phyloP scores from a whole-genome alignment of 1,140 invertebrate genomes.

The Bacillus rossius region DNA sequence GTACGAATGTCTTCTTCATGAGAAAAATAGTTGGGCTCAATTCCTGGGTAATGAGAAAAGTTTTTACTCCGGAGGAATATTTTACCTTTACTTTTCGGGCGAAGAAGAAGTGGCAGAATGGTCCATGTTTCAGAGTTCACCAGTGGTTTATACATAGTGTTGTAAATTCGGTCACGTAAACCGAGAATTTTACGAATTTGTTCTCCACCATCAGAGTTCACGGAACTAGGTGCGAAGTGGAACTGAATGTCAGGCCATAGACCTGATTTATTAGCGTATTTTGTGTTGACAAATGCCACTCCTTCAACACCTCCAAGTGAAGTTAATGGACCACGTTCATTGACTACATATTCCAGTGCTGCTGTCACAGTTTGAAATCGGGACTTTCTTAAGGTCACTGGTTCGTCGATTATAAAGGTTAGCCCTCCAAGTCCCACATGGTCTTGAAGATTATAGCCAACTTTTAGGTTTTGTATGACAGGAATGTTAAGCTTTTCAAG shows the following conservation, averaged over 20 bases:
- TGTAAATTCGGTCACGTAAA: slow-evolving; percentile 71
- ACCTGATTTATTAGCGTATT: slow-evolving; percentile 63
- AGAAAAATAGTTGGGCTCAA: slow-evolving; percentile 89
- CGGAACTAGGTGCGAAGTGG: slow-evolving; percentile 74
- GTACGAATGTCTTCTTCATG: slow-evolving; percentile 69
- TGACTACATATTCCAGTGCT: slow-evolving; percentile 73
- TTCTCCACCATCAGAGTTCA: slow-evolving; percentile 73
- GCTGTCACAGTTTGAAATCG: slow-evolving; percentile 71
- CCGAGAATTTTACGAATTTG: slow-evolving; percentile 69
- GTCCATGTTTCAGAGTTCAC: slow-evolving; percentile 75
- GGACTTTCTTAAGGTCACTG: slow-evolving; percentile 68
- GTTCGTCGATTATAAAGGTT: slow-evolving; percentile 74
- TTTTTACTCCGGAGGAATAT: slow-evolving; percentile 70
- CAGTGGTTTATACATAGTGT: slow-evolving; percentile 78
- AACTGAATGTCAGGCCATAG: slow-evolving; percentile 84
- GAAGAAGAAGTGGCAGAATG: slow-evolving; percentile 68
- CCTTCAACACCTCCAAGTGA: slow-evolving; percentile 72
- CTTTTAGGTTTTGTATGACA: slow-evolving; percentile 61
- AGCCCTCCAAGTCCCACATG: slow-evolving; percentile 78
- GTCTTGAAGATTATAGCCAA: slow-evolving; percentile 65
- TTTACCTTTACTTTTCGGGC: slow-evolving; percentile 78
- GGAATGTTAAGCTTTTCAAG: slow-evolving; percentile 69
- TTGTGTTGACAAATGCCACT: slow-evolving; percentile 75
- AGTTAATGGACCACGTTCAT: slow-evolving; percentile 74
- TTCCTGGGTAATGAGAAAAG: slow-evolving; percentile 73